Conservation (phyloP, 1,140 invertebrate species). For the Drosophila orosa region DNA sequence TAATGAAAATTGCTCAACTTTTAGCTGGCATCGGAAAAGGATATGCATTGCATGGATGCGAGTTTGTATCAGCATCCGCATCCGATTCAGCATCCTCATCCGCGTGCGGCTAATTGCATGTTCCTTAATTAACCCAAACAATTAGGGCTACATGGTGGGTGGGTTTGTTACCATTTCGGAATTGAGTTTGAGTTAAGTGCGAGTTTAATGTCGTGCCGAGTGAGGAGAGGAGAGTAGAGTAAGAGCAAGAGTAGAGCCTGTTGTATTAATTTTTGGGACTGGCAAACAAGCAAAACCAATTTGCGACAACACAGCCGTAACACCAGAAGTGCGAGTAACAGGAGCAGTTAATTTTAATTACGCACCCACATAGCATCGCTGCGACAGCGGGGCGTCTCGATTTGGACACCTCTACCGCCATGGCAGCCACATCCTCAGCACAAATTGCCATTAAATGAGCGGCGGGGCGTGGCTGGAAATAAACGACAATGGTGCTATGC, state of each 20-base stretch:
- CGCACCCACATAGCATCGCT: conserved; percentile 55
- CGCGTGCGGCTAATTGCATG: conserved; percentile 54
- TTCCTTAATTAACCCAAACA: conserved; percentile 47
- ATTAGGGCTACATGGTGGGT: conserved; percentile 41
- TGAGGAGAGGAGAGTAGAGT: too few relatives aligned
- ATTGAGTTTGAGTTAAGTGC: conserved; percentile 54
- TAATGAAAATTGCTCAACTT: conserved; percentile 79
- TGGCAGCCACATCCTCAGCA: conserved; percentile 15
- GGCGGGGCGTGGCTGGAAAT: conserved; percentile 48
- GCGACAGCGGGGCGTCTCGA: conserved; percentile 71
- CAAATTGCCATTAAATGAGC: conserved; percentile 75
- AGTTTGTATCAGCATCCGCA: conserved; percentile 7
- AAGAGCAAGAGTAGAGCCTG: too few relatives aligned
- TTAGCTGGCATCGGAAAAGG: conserved; percentile 43
- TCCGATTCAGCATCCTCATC: conserved; percentile 14
- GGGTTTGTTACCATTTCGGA: conserved; percentile 22
- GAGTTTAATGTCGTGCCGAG: conserved; percentile 58
- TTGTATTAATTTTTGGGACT: conserved; percentile 54
- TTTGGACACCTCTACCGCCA: conserved; percentile 71
- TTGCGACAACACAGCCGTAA: conserved; percentile 52
- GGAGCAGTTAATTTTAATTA: conserved; percentile 81
- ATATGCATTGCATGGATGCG: conserved; percentile 26
- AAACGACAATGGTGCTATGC: conserved; percentile 73
- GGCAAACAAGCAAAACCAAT: conserved; percentile 78
- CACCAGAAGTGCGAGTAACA: conserved; percentile 37